phyloP scores from a whole-genome alignment of 2,888 invertebrate species.

The Leptura quadrifasciata region DNA sequence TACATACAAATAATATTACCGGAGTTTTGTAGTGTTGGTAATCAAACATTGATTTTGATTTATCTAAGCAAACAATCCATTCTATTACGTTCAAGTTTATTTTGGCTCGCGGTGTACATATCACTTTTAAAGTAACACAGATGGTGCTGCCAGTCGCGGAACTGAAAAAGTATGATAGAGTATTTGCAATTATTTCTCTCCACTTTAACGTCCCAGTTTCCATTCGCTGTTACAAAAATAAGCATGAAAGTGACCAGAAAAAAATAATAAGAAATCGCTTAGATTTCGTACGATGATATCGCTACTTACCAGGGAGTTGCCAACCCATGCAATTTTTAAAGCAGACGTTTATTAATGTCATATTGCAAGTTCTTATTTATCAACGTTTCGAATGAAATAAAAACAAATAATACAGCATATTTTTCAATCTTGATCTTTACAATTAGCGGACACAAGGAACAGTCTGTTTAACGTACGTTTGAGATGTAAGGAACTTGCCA shows the following conservation, averaged over 20 bases:
- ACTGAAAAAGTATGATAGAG: background rate
- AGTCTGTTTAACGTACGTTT: background rate
- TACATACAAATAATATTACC: no score
- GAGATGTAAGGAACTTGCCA: background rate
- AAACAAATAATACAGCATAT: slow-evolving; percentile 16
- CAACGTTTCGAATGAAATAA: slow-evolving; percentile 15
- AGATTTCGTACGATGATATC: slow-evolving; percentile 11
- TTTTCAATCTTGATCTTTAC: slow-evolving; percentile 2
- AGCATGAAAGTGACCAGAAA: background rate
- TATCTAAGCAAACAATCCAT: no score
- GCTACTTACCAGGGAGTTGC: slow-evolving; percentile 13
- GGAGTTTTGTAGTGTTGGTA: no score
- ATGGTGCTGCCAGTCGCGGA: background rate
- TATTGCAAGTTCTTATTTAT: slow-evolving; percentile 19
- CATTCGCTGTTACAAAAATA: background rate
- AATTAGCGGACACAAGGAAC: background rate
- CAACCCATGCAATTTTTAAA: slow-evolving; percentile 20
- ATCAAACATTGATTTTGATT: no score
- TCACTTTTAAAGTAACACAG: background rate
- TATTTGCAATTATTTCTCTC: slow-evolving; percentile 9
- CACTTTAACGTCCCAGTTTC: background rate
- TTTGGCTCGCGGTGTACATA: background rate
- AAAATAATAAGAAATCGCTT: slow-evolving; percentile 20
- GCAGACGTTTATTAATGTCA: slow-evolving; percentile 33
- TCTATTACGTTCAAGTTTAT: background rate